Evolutionary conservation across 1,140 invertebrate species (phyloP).

Genomic region (Phthorimaea operculella): DNA sequence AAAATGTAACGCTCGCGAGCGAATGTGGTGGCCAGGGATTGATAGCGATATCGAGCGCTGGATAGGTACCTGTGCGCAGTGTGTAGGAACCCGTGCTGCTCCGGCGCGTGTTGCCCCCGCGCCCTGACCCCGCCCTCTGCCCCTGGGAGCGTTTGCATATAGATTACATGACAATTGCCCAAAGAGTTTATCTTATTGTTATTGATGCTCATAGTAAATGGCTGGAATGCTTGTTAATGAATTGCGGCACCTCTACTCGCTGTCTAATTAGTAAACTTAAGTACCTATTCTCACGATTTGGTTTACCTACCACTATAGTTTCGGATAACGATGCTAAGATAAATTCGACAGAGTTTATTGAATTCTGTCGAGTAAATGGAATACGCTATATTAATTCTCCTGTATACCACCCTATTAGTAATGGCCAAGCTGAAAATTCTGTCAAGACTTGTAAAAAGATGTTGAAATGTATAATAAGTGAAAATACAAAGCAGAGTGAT

Average conservation of each 20-base stretch:
- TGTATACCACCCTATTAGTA: conserved; percentile 4
- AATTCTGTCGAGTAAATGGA: conserved; percentile 4
- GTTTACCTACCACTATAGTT: neutral
- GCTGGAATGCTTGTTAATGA: conserved; percentile 8
- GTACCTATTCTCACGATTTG: conserved; percentile 5
- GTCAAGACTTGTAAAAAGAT: conserved; percentile 8
- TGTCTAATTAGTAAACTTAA: conserved; percentile 1
- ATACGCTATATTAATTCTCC: conserved; percentile 1
- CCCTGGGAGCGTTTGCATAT: conserved; percentile 6
- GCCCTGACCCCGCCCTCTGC: neutral
- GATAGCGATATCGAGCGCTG: conserved; percentile 7
- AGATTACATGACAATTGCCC: conserved; percentile 2
- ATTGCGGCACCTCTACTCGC: conserved; percentile 2
- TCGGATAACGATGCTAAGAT: conserved; percentile 7
- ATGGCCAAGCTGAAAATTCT: conserved; percentile 4
- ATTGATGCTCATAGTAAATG: conserved; percentile 6
- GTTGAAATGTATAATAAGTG: conserved; percentile 3
- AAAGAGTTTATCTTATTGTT: conserved; percentile 1
- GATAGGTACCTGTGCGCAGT: conserved; percentile 6
- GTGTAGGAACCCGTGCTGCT: neutral
- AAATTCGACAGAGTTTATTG: conserved; percentile 1
- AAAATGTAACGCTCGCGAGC: conserved; percentile 21
- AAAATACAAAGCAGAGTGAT: neutral
- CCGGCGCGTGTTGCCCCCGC: conserved; percentile 7
- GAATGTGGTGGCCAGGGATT: conserved; percentile 11